Conservation (phyloP, 2,888 invertebrate species). For the Agonopterix heracliana region DNA sequence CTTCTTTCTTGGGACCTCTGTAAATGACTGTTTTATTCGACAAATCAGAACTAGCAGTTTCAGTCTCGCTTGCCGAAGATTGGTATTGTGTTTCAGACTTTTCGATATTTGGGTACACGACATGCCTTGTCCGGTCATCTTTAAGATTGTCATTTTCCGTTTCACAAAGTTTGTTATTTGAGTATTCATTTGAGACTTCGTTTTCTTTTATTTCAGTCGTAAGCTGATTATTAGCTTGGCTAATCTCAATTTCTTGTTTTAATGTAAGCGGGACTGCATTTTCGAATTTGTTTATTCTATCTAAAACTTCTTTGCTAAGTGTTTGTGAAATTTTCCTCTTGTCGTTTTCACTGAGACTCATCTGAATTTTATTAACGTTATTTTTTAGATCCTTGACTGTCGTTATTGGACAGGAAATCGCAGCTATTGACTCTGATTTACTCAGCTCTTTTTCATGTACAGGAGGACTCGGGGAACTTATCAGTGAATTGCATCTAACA, state of each 20-base stretch:
- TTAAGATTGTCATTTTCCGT: conserved; percentile 54
- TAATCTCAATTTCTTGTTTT: conserved; percentile 78
- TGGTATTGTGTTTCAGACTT: conserved; percentile 48
- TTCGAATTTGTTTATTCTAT: conserved; percentile 75
- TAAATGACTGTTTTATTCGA: conserved; percentile 82
- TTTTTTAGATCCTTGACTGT: conserved; percentile 66
- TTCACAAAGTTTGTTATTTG: conserved; percentile 1
- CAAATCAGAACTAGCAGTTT: conserved; percentile 83
- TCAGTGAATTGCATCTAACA: conserved; percentile 76
- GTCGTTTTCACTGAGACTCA: conserved; percentile 79
- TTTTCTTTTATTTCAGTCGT: conserved; percentile 4
- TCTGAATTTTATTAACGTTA: conserved; percentile 67
- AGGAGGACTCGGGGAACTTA: conserved; percentile 54
- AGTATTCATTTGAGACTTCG: conserved; percentile 7
- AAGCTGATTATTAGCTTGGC: conserved; percentile 18
- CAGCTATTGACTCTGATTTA: conserved; percentile 77
- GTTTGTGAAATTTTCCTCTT: conserved; percentile 84
- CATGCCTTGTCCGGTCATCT: conserved; percentile 62
- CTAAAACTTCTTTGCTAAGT: conserved; percentile 83
- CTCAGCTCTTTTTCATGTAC: conserved; percentile 49
- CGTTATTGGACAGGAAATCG: conserved; percentile 61
- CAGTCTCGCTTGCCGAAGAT: conserved; percentile 80
- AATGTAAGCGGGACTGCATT: conserved; percentile 29
- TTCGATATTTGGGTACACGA: conserved; percentile 35
- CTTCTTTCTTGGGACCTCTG: conserved; percentile 76